Evolutionary conservation across 2,797 vertebrate species (phyloP).

Genomic region (Bryconaethiops microstoma): DNA sequence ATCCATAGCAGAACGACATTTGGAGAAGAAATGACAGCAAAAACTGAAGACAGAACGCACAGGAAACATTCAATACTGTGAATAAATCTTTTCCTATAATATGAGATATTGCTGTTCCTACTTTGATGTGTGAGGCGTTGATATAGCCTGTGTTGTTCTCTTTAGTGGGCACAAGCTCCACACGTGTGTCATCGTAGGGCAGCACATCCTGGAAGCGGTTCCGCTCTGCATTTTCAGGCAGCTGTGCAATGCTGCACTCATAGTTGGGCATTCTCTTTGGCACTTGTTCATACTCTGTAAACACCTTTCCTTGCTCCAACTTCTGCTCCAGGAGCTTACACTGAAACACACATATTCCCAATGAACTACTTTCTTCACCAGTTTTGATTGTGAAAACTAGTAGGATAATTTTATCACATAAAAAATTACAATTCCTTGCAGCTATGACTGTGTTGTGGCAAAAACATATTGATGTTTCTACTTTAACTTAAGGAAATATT

Average conservation of each 20-base stretch:
- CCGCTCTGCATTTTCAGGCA: conserved; percentile 89
- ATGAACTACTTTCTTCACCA: not conserved
- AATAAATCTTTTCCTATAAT: not conserved
- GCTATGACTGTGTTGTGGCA: not conserved
- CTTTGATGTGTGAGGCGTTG: conserved; percentile 94
- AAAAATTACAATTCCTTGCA: not conserved
- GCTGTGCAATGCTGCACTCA: conserved; percentile 82
- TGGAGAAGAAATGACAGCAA: not conserved
- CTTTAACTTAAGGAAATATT: too few relatives aligned
- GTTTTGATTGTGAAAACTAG: not conserved
- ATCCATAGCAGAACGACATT: not conserved
- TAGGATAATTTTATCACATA: not conserved
- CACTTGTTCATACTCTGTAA: conserved; percentile 92
- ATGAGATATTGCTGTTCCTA: conserved; percentile 63
- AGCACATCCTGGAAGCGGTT: conserved; percentile 96
- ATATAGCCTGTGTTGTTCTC: conserved; percentile 99
- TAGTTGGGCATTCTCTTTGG: conserved; percentile 79
- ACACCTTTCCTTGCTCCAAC: conserved; percentile 89
- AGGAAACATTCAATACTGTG: not conserved
- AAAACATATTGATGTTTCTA: too few relatives aligned
- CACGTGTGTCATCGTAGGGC: conserved; percentile 91
- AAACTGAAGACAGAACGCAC: not conserved
- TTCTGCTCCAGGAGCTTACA: conserved; percentile 89
- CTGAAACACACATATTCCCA: conserved; percentile 66
- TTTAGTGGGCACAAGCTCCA: conserved; percentile 97